phyloP scores from a whole-genome alignment of 2,113 vertebrate species.

The Okapia johnstoni region DNA sequence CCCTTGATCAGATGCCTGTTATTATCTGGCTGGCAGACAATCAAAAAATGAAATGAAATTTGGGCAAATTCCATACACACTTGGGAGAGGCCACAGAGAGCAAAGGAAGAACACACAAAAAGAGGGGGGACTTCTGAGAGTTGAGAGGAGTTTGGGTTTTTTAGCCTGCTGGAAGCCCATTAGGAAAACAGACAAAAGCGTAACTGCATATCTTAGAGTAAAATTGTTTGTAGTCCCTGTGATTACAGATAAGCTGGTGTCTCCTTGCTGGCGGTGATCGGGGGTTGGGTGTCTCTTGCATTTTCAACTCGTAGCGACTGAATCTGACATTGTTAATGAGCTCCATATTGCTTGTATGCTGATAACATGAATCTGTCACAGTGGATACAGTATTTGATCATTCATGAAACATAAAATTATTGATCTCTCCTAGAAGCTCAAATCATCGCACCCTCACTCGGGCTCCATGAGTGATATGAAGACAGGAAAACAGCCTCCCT shows the following conservation, averaged over 20 bases:
- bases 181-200: background rate
- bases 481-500: slow-evolving; percentile 62
- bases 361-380: slow-evolving; percentile 4
- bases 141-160: background rate
- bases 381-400: slow-evolving; percentile 23
- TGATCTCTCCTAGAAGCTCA: slow-evolving; percentile 56
- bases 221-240: background rate
- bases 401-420: slow-evolving; percentile 55
- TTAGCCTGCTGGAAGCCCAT: background rate
- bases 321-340: slow-evolving; percentile 22
- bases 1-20: slow-evolving; percentile 66
- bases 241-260: background rate
- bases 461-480: slow-evolving; percentile 58
- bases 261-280: background rate
- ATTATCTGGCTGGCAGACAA: slow-evolving; percentile 64
- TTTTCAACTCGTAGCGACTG: background rate
- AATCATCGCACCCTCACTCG: slow-evolving; percentile 51
- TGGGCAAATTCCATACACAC: slow-evolving; percentile 43
- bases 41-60: slow-evolving; percentile 65
- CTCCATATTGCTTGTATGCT: background rate
- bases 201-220: background rate
- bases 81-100: slow-evolving; percentile 34
- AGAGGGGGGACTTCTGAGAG: background rate
- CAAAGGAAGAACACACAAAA: background rate
- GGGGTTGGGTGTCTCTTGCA: background rate